Conservation (phyloP, 1,140 invertebrate genomes). For the Lutraria rhynchaena region DNA sequence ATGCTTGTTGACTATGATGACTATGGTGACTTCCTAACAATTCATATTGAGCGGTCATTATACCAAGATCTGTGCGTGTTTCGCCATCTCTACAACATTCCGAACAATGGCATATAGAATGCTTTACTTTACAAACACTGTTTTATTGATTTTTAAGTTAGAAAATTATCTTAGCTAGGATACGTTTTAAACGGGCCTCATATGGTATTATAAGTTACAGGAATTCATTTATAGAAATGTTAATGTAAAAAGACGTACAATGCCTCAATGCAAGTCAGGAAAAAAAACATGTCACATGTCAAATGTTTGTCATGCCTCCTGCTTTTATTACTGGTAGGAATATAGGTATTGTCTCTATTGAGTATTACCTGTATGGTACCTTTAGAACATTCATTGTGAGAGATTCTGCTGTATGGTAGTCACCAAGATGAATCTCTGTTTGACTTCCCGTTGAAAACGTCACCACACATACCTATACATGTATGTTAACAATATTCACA, state of each 20-base stretch:
- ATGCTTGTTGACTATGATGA: no score
- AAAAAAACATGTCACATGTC: no score
- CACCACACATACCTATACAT: constrained; percentile 25
- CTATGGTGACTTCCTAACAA: not conserved
- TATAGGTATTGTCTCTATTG: no score
- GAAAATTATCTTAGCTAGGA: not conserved
- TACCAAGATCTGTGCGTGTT: constrained; percentile 33
- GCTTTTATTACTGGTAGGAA: no score
- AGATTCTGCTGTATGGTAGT: constrained; percentile 12
- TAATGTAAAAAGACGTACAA: no score
- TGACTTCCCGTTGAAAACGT: constrained; percentile 30
- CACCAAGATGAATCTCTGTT: constrained; percentile 27
- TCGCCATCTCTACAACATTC: constrained; percentile 53
- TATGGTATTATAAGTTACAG: not conserved
- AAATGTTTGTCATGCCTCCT: no score
- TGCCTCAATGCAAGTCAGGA: no score
- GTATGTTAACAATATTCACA: not conserved
- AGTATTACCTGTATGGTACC: constrained; percentile 31
- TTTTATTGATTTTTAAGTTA: not conserved
- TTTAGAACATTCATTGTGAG: constrained; percentile 40
- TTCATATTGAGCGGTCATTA: not conserved
- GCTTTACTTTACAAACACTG: no score
- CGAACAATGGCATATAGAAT: not conserved
- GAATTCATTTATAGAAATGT: no score
- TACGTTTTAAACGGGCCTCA: not conserved